phyloP scores from a whole-genome alignment of 2,888 invertebrate genomes.

The Sinelater perroti region DNA sequence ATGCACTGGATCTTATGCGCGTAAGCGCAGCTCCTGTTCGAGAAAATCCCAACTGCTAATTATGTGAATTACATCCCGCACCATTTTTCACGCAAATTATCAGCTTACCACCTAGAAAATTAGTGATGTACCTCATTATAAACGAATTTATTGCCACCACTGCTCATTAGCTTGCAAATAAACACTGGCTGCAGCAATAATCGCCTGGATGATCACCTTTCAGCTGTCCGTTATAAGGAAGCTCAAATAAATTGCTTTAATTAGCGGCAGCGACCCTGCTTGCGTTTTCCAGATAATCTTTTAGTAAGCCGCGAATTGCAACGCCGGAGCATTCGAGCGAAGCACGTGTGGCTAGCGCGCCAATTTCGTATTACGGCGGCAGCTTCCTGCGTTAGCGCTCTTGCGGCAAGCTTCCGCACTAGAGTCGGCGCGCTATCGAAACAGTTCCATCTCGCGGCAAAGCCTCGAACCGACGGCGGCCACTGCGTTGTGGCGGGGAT shows the following conservation, averaged over 20 bases:
- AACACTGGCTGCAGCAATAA: conserved; percentile 1
- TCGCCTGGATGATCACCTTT: no score
- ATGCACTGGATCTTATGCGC: no score
- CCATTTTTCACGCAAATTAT: conserved; percentile 26
- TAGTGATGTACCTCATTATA: conserved; percentile 5
- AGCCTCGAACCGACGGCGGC: conserved; percentile 35
- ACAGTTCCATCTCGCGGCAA: conserved; percentile 45
- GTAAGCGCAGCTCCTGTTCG: no score
- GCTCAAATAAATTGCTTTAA: no score
- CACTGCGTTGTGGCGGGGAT: conserved; percentile 22
- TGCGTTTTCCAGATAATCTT: no score
- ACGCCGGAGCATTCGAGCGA: neutral
- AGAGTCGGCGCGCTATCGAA: conserved; percentile 11
- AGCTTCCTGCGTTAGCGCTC: conserved; percentile 40
- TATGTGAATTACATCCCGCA: no score
- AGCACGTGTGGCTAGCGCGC: neutral
- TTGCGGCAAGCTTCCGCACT: conserved; percentile 37
- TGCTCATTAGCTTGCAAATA: conserved; percentile 8
- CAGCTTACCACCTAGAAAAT: conserved; percentile 24
- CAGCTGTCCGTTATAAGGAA: no score
- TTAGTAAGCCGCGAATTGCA: no score
- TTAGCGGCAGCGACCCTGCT: no score
- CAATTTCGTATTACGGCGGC: conserved; percentile 7
- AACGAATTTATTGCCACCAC: conserved; percentile 4
- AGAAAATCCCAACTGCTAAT: no score